phyloP scores from a whole-genome alignment of 1,140 invertebrate genomes.

The Papilio polyxenes region DNA sequence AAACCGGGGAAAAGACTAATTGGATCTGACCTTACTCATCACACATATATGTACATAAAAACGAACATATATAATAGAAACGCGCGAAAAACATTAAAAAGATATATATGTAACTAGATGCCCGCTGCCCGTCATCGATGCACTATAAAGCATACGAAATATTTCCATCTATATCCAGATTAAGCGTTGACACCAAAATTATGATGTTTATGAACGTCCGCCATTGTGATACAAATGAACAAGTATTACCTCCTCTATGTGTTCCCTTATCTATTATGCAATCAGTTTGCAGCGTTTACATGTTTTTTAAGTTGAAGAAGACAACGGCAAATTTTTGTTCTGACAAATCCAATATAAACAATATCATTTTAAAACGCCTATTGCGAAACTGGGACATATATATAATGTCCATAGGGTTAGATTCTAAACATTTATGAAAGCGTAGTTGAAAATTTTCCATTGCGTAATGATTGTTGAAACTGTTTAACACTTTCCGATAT shows the following conservation, averaged over 20 bases:
- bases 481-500: too few relatives aligned
- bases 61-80: too few relatives aligned
- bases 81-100: too few relatives aligned
- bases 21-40: too few relatives aligned
- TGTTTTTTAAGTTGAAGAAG: background rate
- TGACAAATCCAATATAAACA: background rate
- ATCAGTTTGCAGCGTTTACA: background rate
- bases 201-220: background rate
- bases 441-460: too few relatives aligned
- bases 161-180: background rate
- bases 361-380: background rate
- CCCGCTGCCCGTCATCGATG: background rate
- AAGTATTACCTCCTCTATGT: too few relatives aligned
- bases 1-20: too few relatives aligned
- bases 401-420: background rate
- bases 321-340: background rate
- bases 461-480: too few relatives aligned
- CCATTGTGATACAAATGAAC: slow-evolving; percentile 11
- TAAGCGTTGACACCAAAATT: slow-evolving; percentile 33
- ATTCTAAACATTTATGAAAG: too few relatives aligned
- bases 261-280: background rate
- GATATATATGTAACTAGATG: too few relatives aligned
- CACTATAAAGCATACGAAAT: background rate
- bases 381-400: background rate
- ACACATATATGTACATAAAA: too few relatives aligned